Base-by-base conservation (phyloP, 2,113 vertebrate genomes). In the Mionectes macconnelli region DNA sequence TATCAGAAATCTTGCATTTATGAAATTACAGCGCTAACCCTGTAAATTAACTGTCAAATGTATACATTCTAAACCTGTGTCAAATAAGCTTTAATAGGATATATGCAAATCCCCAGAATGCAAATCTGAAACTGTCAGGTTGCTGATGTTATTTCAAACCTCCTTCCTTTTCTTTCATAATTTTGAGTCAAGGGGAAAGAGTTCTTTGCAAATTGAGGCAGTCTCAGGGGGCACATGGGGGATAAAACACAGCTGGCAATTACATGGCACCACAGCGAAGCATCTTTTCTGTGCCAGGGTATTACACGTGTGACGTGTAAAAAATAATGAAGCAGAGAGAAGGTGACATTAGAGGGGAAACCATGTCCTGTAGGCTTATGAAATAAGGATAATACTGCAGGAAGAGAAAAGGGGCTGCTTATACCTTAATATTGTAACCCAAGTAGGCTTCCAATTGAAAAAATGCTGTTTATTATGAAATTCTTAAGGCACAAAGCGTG, bases 61-160 rank as follows among this genome's bases (percentile, higher is more conserved):
- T 94, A 95, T 78, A 95, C 91, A 89, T 96, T 84, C 72, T 85
- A 96, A 97, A 97, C 78, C 70, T 69, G 37, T 95, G 83, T 92
- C 94, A 91, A 92, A 96, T 96, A 95, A 93, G 69, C 63, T 84
- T 96, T 97, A 97, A 98, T 97, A 92, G 69, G 94, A 96, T 96
- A 91, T 97, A 98, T 98, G 97, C 96, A 97, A 97, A 98, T 97
- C 85, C 35, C 79, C 33, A 84, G 87, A 95, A 95, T 72, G 83
- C 90, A 94, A 89, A 87, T 96, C 81, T 92, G 66, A 96, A 97
- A 92, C 93, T 97, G 93, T 97, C 97, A 96, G 87, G 73, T 80
- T 79, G 68, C 66, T 96, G 82, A 74, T 95, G 91, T 95, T 97
- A 92, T 96, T 98, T 97, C 96, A 95, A 97, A 84, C 67, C 67